Conservation (phyloP, 2,888 invertebrate species). For the Microctonus brassicae region DNA sequence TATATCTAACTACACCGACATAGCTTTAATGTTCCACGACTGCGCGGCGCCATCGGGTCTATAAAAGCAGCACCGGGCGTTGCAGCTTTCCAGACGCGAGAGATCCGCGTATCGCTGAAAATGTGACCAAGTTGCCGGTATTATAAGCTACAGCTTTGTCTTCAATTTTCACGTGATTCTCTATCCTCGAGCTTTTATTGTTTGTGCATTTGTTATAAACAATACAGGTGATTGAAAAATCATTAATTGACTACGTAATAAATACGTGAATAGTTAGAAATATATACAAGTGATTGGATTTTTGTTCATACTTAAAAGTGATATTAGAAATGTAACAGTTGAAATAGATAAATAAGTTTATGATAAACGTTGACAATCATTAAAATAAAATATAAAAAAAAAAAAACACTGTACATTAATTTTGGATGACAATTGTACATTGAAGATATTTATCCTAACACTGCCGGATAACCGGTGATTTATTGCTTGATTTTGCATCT, state of each 20-base stretch:
- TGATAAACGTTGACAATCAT: background rate
- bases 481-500: background rate
- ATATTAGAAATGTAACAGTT: background rate
- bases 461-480: background rate
- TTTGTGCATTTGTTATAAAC: background rate
- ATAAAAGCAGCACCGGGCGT: constrained; percentile 62
- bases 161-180: background rate
- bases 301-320: background rate
- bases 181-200: background rate
- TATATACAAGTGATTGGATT: background rate
- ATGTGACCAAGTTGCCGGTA: constrained; percentile 51
- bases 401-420: background rate
- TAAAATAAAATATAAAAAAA: background rate
- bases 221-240: background rate
- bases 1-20: background rate
- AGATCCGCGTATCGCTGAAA: constrained; percentile 59
- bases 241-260: background rate
- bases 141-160: background rate
- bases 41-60: constrained; percentile 58
- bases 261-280: background rate
- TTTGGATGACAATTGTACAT: background rate
- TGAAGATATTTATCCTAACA: background rate
- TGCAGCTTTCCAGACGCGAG: constrained; percentile 64
- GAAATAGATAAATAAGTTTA: background rate
- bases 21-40: constrained; percentile 49